A percentile compares a stretch with the other conserved stretches of the same genome.
phyloP scores from a whole-genome alignment of 2,797 vertebrate species.

The Alfaro cultratus region DNA sequence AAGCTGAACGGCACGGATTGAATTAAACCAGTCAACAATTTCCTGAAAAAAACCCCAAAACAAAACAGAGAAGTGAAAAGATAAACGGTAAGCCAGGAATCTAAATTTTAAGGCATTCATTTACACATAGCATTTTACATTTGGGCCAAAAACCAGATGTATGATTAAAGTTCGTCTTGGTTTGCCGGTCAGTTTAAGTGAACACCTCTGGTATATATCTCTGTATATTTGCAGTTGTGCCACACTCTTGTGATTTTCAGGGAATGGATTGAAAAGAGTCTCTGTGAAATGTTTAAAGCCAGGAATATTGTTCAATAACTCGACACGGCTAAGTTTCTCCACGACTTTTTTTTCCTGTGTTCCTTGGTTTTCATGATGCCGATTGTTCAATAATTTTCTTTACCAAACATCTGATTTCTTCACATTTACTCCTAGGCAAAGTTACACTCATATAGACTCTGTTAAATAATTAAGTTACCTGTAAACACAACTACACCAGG shows the following conservation, averaged over 20 bases:
- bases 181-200: not conserved
- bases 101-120: not conserved
- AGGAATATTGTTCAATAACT: not conserved
- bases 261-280: not conserved
- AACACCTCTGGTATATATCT: not conserved
- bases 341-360: not conserved
- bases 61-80: not conserved
- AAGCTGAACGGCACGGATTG: constrained; percentile 88
- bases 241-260: not conserved
- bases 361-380: not conserved
- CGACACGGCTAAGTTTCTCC: not conserved
- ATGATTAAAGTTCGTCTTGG: not conserved
- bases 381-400: not conserved
- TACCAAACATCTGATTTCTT: not conserved
- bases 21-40: constrained; percentile 92
- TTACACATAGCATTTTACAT: not conserved
- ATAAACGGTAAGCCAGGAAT: not conserved
- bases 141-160: not conserved
- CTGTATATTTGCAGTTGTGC: not conserved
- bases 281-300: not conserved
- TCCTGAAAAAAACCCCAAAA: constrained; percentile 71
- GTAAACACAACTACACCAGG: not conserved
- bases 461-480: not conserved
- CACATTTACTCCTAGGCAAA: not conserved
- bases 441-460: not conserved